Evolutionary conservation across 2,797 vertebrate genomes (phyloP).

Genomic region (Anguilla anguilla): DNA sequence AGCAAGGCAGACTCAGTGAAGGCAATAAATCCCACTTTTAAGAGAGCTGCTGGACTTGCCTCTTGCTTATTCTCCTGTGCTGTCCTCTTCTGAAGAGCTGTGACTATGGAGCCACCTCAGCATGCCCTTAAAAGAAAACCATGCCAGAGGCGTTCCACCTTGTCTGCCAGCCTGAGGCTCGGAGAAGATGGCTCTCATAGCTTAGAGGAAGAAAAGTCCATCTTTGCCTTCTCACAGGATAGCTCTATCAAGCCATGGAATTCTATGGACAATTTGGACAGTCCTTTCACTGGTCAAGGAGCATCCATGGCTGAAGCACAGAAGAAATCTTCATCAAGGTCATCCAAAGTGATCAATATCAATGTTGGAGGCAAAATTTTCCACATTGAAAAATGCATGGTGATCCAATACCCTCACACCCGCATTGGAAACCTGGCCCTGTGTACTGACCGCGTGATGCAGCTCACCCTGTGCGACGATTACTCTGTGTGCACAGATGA

Average conservation of each 20-base stretch:
- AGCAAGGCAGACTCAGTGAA: conserved; percentile 24
- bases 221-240: conserved; percentile 81
- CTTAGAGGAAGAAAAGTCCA: conserved; percentile 60
- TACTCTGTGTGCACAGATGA: conserved; percentile 83
- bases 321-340: conserved; percentile 41
- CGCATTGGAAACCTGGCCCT: conserved; percentile 81
- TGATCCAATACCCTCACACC: conserved; percentile 75
- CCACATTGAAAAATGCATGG: conserved; percentile 73
- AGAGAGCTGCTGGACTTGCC: background rate
- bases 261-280: conserved; percentile 78
- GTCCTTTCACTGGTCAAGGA: conserved; percentile 36
- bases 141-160: conserved; percentile 73
- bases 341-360: conserved; percentile 73
- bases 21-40: conserved; percentile 4
- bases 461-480: conserved; percentile 84
- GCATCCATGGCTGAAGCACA: background rate
- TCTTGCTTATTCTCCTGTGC: background rate
- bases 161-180: conserved; percentile 78
- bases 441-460: conserved; percentile 73
- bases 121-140: conserved; percentile 68
- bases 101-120: conserved; percentile 60
- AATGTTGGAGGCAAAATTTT: conserved; percentile 85
- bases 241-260: conserved; percentile 82
- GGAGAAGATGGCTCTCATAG: conserved; percentile 70
- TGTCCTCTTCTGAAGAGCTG: conserved; percentile 25